Evolutionary conservation across 2,797 vertebrate genomes (phyloP), one percentile per base, ranked within the genome.

Genomic region (Sarcoramphus papa): DNA sequence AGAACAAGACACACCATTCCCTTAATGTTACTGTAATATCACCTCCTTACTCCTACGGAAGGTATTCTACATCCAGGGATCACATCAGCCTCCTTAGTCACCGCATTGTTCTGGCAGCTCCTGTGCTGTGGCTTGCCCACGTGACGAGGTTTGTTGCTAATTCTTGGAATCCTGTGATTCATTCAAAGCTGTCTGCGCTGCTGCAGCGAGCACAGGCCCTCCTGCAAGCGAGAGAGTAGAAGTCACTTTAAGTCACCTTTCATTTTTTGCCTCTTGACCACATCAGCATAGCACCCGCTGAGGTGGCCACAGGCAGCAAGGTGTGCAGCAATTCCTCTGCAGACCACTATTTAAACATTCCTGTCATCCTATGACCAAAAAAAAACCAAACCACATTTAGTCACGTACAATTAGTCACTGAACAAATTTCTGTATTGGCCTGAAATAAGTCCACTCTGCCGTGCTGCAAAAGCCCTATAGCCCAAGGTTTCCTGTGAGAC

Each of bases 81-180:
- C 94, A 57, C 89, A 83, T 37, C 69, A 87, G 68, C 82, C 60
- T 76, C 91, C 74, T 82, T 40, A 88, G 91, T 85, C 93, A 93
- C 87, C 0, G 0, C 72, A 31, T 24, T 83, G 56, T 25, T 79
- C 88, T 86, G 90, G 85, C 73, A 92, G 79, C 83, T 95, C 47
- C 85, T 63, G 69, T 51, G 78, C 94, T 92, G 67, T 0, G 0
- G 16, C 21, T n/a, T 88, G 84, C 68, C 90, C 91, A 85, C 0
- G 2, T 80, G 85, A 64, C 0, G 4, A 83, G 65, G 45, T 50
- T 77, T 80, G 76, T 78, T 11, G 7, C 64, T 50, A 78, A 77
- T 88, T 96, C 94, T 88, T 95, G 88, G 67, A 87, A 95, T 88
- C 57, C 87, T 88, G 81, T 91, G 85, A 91, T 92, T 92, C 85